Conservation (phyloP, 2,797 vertebrate species). For the Capromys pilorides region DNA sequence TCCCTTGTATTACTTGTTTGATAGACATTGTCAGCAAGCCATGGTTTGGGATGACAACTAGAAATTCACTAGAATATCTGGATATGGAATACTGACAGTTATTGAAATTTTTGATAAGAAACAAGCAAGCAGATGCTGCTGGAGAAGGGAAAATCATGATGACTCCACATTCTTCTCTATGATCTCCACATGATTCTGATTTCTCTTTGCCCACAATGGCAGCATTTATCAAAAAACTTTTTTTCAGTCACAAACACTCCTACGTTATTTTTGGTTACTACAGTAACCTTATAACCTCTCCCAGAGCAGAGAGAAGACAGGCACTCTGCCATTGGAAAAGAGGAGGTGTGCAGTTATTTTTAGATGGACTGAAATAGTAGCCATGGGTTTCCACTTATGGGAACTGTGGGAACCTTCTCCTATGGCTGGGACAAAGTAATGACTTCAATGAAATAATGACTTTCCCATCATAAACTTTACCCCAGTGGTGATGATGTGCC, state of each 20-base stretch:
- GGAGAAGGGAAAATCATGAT: not conserved
- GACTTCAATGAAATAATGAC: constrained; percentile 81
- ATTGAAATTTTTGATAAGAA: not conserved
- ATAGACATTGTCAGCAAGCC: not conserved
- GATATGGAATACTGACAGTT: not conserved
- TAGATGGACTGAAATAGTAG: constrained; percentile 80
- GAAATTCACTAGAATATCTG: not conserved
- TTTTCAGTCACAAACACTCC: not conserved
- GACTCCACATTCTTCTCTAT: not conserved
- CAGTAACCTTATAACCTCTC: constrained; percentile 23
- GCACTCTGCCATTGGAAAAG: constrained; percentile 70
- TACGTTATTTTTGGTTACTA: constrained; percentile 29
- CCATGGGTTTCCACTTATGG: constrained; percentile 81
- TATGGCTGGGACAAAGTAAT: constrained; percentile 79
- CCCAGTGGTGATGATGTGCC: constrained; percentile 38
- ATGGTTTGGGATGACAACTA: not conserved
- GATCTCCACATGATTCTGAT: not conserved
- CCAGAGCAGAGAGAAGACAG: constrained; percentile 56
- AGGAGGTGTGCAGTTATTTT: constrained; percentile 82
- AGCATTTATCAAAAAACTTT: not conserved
- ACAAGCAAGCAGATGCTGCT: not conserved
- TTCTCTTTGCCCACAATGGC: not conserved
- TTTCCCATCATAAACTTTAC: constrained; percentile 74
- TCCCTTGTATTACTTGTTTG: not conserved
- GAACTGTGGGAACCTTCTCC: constrained; percentile 73